Evolutionary conservation across 1,140 invertebrate species (phyloP).

Genomic region (Asobara japonica): DNA sequence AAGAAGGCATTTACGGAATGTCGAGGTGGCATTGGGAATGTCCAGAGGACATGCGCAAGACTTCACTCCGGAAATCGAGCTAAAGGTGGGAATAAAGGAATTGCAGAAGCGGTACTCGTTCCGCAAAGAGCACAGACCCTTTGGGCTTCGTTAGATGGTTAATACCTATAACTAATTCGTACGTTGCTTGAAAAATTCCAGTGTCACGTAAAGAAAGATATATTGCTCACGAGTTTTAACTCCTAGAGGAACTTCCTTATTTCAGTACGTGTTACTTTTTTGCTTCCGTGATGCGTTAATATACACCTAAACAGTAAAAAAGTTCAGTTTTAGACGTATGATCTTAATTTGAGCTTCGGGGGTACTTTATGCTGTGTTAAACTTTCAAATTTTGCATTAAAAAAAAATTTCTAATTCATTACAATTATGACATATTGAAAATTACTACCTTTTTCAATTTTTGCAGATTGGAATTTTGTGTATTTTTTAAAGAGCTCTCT

Average conservation of each 20-base stretch:
- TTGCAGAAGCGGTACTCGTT: not conserved
- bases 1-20: not conserved
- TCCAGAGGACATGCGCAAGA: no score
- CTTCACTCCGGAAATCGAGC: not conserved
- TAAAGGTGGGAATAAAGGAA: slow-evolving; percentile 4
- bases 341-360: no score
- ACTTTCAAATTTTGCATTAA: no score
- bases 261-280: not conserved
- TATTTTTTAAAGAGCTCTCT: no score
- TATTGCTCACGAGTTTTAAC: slow-evolving; percentile 26
- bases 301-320: no score
- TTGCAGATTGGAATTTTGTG: no score
- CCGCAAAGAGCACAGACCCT: slow-evolving; percentile 14
- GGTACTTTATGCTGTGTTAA: no score
- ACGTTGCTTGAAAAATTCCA: slow-evolving; percentile 35
- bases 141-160: slow-evolving; percentile 31
- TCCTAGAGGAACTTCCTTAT: not conserved
- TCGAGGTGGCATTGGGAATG: not conserved
- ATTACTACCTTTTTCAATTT: no score
- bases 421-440: no score
- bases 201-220: slow-evolving; percentile 38
- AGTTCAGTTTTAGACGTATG: no score
- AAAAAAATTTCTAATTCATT: no score
- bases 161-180: slow-evolving; percentile 37
- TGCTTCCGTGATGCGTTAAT: no score